Base-by-base conservation (phyloP, 2,797 vertebrate genomes). In the Smutsia temminckii region DNA sequence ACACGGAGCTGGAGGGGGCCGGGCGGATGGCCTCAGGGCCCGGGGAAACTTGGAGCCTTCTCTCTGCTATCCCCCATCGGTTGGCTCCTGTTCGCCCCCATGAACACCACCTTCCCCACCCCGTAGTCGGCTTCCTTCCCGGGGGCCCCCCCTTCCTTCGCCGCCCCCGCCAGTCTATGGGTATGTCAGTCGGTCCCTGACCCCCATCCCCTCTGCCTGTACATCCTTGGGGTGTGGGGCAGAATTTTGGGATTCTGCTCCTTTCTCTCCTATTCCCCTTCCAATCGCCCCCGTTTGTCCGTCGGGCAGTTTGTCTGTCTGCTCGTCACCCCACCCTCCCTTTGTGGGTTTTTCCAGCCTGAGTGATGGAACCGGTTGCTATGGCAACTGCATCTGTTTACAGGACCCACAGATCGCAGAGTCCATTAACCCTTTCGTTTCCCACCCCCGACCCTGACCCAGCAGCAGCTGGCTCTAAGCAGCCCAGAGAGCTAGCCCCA, bases 371-470 rank as follows among this genome's bases (percentile, higher is more conserved):
- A 89, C 96, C 2, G n/a, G 98, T 98, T 97, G 95, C 97, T 96
- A 98, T 97, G 94, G 96, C 93, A 98, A 98, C 97, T 98, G 98
- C 96, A 98, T 97, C 97, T 98, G 98, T 98, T 98, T 98, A 98
- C 98, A 98, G 96, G 96, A 97, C 97, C 97, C 92, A 68, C 91
- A 66, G 77, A 95, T 79, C 89, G 85, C 61, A 34, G 86, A 93
- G 69, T 63, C 94, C 72, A 83, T 96, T 97, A 97, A 97, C 97
- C 93, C 97, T 34, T 95, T 95, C 53, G 63, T 49, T 81, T 89
- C 77, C 86, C 37, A 18, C 21, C 81, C 95, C 91, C 89, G 53
- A 46, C 61, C 49, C 83, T 40, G 74, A 91, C 55, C 84, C 93
- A 93, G 94, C 85, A 77, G 85, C 12, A 8, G 27, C 23, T 29